phyloP scores from a whole-genome alignment of 2,797 vertebrate species.

The Microctenopoma stevenorrisi region DNA sequence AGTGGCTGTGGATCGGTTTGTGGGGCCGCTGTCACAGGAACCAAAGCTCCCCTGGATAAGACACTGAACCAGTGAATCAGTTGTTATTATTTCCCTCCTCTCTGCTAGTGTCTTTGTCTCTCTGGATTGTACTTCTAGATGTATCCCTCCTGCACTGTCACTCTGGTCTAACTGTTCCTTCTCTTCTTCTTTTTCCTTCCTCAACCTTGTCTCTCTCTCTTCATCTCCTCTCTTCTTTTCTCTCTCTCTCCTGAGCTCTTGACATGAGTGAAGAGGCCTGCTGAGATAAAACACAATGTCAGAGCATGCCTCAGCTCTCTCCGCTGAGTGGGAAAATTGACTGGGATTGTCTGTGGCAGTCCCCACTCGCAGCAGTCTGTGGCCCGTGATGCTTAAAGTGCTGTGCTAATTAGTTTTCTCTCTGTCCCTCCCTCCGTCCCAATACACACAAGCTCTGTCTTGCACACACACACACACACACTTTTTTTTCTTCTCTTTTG shows the following conservation, averaged over 20 bases:
- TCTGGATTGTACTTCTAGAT: slow-evolving; percentile 25
- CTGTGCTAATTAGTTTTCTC: slow-evolving; percentile 79
- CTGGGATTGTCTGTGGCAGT: slow-evolving; percentile 80
- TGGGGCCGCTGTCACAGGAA: too few relatives aligned
- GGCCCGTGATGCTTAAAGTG: slow-evolving; percentile 78
- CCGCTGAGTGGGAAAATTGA: slow-evolving; percentile 80
- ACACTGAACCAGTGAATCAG: too few relatives aligned
- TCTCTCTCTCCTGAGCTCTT: slow-evolving; percentile 49
- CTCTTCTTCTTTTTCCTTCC: slow-evolving; percentile 28
- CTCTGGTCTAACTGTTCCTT: slow-evolving; percentile 18
- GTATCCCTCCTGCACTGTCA: slow-evolving; percentile 1
- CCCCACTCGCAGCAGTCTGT: slow-evolving; percentile 74
- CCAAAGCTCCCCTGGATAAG: too few relatives aligned
- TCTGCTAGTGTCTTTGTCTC: slow-evolving; percentile 15
- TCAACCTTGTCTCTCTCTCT: slow-evolving; percentile 21
- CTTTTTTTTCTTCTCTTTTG: slow-evolving; percentile 37
- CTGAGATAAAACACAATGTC: slow-evolving; percentile 79
- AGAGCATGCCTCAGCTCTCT: slow-evolving; percentile 76
- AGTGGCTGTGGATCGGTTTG: too few relatives aligned
- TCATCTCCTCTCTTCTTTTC: slow-evolving; percentile 1
- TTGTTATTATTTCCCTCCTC: neutral
- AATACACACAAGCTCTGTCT: slow-evolving; percentile 26
- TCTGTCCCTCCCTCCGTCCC: slow-evolving; percentile 47
- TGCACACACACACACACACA: slow-evolving; percentile 1
- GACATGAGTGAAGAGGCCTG: slow-evolving; percentile 67